Evolutionary conservation across 2,888 invertebrate species (phyloP), one percentile per base, ranked within the genome.

Genomic region (Apoderus coryli): DNA sequence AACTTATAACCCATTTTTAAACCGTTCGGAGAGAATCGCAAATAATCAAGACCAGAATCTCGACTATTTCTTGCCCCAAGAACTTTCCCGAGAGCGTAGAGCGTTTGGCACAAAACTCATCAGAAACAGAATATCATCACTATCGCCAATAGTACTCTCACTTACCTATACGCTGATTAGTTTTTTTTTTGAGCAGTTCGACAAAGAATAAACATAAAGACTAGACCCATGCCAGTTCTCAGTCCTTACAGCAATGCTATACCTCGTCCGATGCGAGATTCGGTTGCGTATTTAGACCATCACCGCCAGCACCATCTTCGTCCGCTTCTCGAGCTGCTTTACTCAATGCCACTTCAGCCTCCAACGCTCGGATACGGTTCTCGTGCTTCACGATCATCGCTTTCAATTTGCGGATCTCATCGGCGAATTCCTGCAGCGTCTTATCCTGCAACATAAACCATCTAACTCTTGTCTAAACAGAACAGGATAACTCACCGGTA

Each of bases 331-430:
- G 33, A 16, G 44, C 38, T 23, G 47, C 42, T 34, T 53, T 49
- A 28, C 42, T 49, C 25, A 48, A 38, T 9, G 64, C 61, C 15
- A 61, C 60, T n/a, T 64, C 64, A 3, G 77, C 76, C 53, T 85
- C 84, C 6, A 84, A 60, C 3, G 79, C 76, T 19, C 80, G 67
- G 54, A 85, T 82, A 30, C 84, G 66, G 45, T 85, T 88, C 62
- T 90, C 90, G 52, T 90, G 90, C 52, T 89, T 89, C 14, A 90
- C 82, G 44, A 90, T 85, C 57, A 90, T 84, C n/a, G 88, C 81
- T 53, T 90, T 90, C 42, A 90, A 61, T 56, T 88, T 88, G 34
- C 88, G 73, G 45, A 90, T 86, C 59, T 89, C 89, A 52, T 89
- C 86, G 22, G 77, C 72, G 44, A 86, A 70, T 52, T 86, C 86